Evolutionary conservation across 2,797 vertebrate genomes (phyloP).

Genomic region (Gobionotothen gibberifrons): DNA sequence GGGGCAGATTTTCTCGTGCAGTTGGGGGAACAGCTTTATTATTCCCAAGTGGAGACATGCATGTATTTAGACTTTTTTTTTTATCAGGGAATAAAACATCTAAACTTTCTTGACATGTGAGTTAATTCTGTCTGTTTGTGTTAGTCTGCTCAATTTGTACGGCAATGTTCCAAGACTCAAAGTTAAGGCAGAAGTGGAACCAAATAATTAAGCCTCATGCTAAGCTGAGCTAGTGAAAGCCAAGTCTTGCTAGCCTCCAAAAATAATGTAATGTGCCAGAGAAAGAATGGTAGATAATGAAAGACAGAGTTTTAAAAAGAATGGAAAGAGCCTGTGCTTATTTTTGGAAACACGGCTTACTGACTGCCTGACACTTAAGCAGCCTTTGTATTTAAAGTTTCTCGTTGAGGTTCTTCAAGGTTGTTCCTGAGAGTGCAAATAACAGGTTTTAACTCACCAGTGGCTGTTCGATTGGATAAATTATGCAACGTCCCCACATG

Average conservation of each 20-base stretch:
- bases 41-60: background rate
- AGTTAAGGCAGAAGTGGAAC: slow-evolving; percentile 8
- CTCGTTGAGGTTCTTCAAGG: background rate
- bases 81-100: background rate
- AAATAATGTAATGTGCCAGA: background rate
- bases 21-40: background rate
- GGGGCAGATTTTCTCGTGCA: too few species aligned
- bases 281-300: background rate
- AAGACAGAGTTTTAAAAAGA: background rate
- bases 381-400: background rate
- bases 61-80: background rate
- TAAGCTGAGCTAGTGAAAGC: background rate
- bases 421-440: background rate
- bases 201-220: slow-evolving; percentile 2
- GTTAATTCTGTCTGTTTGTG: background rate
- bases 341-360: background rate
- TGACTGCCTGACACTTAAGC: background rate
- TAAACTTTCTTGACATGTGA: background rate
- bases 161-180: background rate
- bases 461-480: background rate
- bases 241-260: background rate
- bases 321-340: background rate
- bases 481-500: background rate
- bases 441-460: background rate
- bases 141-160: background rate